Evolutionary conservation across 2,888 invertebrate genomes (phyloP).

Genomic region (Meghimatium bilineatum): DNA sequence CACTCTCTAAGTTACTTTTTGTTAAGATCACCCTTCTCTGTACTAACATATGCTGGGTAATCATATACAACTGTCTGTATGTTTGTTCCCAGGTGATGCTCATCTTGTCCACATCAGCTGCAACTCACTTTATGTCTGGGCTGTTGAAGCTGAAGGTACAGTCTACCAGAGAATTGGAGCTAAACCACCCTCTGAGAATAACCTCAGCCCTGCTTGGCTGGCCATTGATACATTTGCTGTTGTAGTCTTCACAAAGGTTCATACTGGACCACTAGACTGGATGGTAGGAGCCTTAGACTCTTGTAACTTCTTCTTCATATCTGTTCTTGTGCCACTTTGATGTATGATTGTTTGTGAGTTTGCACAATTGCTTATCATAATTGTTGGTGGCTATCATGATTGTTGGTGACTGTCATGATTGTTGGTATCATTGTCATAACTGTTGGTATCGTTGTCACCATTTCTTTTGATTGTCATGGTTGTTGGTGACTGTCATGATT

Average conservation of each 20-base stretch:
- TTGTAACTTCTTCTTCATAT: neutral
- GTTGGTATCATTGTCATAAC: no score
- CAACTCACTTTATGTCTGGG: slow-evolving; percentile 79
- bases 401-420: no score
- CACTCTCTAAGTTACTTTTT: no score
- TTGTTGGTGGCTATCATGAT: no score
- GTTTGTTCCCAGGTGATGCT: slow-evolving; percentile 62
- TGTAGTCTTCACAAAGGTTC: slow-evolving; percentile 72
- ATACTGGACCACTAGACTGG: slow-evolving; percentile 68
- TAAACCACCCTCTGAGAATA: slow-evolving; percentile 75
- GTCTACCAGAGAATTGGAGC: slow-evolving; percentile 79
- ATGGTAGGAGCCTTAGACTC: slow-evolving; percentile 61
- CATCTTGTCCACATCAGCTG: slow-evolving; percentile 78
- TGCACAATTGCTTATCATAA: no score
- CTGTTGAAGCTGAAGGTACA: slow-evolving; percentile 78
- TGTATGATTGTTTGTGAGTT: no score
- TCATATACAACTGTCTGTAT: no score
- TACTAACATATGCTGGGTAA: neutral
- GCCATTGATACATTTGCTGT: slow-evolving; percentile 74
- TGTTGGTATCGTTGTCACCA: no score
- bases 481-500: no score
- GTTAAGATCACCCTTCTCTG: neutral
- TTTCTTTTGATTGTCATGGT: no score
- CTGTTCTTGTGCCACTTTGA: no score
- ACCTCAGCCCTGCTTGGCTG: slow-evolving; percentile 79